Conservation (phyloP, 2,797 vertebrate species). For the Diplodus puntazzo region DNA sequence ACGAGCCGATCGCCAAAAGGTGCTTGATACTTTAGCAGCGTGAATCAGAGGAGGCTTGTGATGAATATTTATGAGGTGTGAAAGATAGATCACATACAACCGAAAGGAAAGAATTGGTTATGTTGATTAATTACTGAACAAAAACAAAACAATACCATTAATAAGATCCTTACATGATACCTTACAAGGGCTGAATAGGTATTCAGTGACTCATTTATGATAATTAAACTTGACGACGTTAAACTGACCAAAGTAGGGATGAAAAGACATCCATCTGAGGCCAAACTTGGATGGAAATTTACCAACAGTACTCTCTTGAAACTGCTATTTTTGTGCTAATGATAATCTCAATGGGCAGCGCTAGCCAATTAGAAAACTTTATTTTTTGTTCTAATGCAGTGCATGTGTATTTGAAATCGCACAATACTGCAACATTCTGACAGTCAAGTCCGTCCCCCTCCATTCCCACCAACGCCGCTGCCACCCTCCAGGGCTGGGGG, state of each 20-base stretch:
- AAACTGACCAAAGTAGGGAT: neutral
- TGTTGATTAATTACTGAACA: neutral
- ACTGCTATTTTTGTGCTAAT: neutral
- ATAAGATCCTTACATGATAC: neutral
- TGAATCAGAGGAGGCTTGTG: constrained; percentile 24
- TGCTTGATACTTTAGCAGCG: constrained; percentile 15
- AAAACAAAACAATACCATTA: neutral
- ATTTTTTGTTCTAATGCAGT: neutral
- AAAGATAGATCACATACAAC: constrained; percentile 22
- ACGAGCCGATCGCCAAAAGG: constrained; percentile 29
- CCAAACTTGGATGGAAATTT: neutral
- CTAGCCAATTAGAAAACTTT: neutral
- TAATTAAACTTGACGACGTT: neutral
- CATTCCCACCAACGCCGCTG: constrained; percentile 57
- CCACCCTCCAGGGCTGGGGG: constrained; percentile 79
- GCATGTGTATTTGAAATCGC: constrained; percentile 35
- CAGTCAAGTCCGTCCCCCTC: constrained; percentile 66
- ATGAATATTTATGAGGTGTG: constrained; percentile 39
- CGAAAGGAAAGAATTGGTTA: constrained; percentile 19
- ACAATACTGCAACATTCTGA: constrained; percentile 77
- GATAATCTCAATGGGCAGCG: neutral
- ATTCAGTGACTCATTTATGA: neutral
- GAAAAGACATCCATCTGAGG: neutral
- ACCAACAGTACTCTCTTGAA: neutral
- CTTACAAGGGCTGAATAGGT: neutral